phyloP scores from a whole-genome alignment of 2,113 vertebrate genomes.

The Pelecanoides urinatrix region DNA sequence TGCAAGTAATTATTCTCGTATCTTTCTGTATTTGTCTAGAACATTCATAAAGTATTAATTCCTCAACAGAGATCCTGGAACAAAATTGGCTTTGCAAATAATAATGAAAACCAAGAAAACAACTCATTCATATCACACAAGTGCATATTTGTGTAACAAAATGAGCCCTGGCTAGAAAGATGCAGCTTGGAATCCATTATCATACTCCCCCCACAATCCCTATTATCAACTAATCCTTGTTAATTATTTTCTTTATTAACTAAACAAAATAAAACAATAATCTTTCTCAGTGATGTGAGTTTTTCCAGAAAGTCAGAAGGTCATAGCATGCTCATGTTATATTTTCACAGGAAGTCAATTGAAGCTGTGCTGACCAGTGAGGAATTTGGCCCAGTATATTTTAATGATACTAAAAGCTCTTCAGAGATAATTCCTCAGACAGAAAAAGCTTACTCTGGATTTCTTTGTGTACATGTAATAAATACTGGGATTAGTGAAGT shows the following conservation, averaged over 20 bases:
- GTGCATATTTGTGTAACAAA: background rate
- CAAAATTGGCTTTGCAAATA: background rate
- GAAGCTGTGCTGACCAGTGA: background rate
- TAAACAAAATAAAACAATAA: background rate
- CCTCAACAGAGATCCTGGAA: background rate
- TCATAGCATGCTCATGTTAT: background rate
- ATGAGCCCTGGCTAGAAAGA: background rate
- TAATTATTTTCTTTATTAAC: background rate
- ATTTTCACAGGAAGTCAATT: background rate
- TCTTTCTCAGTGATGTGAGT: background rate
- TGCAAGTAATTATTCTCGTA: background rate
- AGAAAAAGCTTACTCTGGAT: background rate
- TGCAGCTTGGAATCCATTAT: background rate
- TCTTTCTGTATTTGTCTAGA: background rate
- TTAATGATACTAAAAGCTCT: background rate
- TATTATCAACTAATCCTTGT: background rate
- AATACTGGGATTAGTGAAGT: background rate
- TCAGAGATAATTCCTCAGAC: background rate
- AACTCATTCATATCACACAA: background rate
- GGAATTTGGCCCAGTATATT: background rate
- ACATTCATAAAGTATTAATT: background rate
- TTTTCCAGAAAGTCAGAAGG: background rate
- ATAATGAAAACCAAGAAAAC: background rate
- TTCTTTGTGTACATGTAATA: background rate
- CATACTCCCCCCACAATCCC: background rate